Evolutionary conservation across 2,113 vertebrate species (phyloP).

Genomic region (Gulo gulo): DNA sequence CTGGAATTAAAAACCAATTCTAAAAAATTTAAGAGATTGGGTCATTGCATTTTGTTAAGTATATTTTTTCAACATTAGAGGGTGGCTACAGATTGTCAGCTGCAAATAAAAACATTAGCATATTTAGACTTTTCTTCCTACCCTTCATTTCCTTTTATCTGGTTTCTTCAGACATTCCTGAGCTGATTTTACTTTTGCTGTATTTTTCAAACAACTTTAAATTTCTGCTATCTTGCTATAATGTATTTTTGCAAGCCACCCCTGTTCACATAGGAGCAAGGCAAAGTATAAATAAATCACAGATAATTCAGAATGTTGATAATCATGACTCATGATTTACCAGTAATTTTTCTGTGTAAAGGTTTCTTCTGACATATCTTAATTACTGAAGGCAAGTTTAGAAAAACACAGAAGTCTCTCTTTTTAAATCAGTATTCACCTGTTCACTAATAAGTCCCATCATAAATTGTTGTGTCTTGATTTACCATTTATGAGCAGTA

Average conservation of each 20-base stretch:
- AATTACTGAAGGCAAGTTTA: not conserved
- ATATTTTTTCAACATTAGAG: not conserved
- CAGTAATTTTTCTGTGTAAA: not conserved
- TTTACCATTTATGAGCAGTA: not conserved
- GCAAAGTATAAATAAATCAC: not conserved
- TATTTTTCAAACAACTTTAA: not conserved
- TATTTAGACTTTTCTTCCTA: not conserved
- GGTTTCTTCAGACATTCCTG: not conserved
- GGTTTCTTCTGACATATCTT: not conserved
- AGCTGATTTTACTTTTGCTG: slow-evolving; percentile 24
- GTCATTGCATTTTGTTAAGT: not conserved
- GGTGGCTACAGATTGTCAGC: not conserved
- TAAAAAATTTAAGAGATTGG: not conserved
- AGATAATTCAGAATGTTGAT: not conserved
- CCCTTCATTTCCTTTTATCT: not conserved
- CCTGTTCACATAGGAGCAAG: not conserved
- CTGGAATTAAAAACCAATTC: not conserved
- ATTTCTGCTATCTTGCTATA: not conserved
- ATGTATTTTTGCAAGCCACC: not conserved
- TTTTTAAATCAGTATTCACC: not conserved
- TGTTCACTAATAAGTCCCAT: not conserved
- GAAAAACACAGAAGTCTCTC: not conserved
- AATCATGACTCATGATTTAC: not conserved
- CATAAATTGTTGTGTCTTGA: not conserved
- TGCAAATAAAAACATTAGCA: not conserved